Conservation (phyloP, 2,888 invertebrate genomes). For the Stramonita haemastoma region DNA sequence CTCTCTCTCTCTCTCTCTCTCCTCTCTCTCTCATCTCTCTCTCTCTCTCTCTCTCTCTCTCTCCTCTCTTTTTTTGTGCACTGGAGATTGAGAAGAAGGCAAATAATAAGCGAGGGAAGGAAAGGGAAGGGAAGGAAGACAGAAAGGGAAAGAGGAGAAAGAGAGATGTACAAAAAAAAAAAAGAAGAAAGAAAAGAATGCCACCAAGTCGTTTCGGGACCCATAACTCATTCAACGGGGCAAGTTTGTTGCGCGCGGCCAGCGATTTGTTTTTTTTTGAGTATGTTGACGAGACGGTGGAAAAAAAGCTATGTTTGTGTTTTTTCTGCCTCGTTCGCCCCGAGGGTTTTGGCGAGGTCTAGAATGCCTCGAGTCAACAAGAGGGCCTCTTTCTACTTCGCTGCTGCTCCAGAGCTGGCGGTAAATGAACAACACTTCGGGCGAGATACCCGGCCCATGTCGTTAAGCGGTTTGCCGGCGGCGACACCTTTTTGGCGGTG, state of each 20-base stretch:
- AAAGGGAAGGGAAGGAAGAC: neutral
- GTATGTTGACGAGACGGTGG: constrained; percentile 22
- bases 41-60: neutral
- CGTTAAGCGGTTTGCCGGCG: constrained; percentile 40
- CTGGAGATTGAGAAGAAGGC: neutral
- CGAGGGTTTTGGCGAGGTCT: neutral
- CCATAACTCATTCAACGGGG: constrained; percentile 16
- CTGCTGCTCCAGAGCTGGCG: constrained; percentile 26
- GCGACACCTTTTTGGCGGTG: too few relatives aligned
- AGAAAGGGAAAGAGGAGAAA: neutral
- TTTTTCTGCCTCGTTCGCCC: constrained; percentile 35
- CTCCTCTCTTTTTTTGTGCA: neutral
- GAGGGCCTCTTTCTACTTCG: constrained; percentile 15
- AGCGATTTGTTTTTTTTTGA: constrained; percentile 1
- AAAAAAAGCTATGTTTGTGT: constrained; percentile 23
- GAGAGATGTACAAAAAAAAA: neutral
- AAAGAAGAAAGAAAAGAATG: neutral
- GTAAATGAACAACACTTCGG: constrained; percentile 39
- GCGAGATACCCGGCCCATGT: constrained; percentile 18
- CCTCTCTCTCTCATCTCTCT: neutral
- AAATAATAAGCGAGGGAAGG: neutral
- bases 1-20: neutral
- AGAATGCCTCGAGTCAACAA: constrained; percentile 36
- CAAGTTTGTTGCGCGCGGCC: neutral
- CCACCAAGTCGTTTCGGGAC: neutral